phyloP scores from a whole-genome alignment of 2,797 vertebrate species.

The Argyrosomus regius region DNA sequence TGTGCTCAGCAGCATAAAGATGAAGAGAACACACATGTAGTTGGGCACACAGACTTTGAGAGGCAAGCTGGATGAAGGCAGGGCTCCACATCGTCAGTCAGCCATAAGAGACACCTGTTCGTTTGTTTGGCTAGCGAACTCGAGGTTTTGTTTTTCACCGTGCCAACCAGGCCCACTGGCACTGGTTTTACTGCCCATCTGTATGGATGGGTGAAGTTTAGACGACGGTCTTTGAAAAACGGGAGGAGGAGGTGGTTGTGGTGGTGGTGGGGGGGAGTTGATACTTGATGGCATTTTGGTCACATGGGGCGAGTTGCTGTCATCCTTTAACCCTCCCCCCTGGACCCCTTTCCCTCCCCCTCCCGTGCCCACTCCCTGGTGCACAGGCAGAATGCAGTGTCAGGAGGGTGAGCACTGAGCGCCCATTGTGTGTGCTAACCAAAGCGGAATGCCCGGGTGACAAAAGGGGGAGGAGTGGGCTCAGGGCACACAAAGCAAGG shows the following conservation, averaged over 20 bases:
- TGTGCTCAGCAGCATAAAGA: slow-evolving; percentile 68
- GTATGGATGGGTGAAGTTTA: slow-evolving; percentile 69
- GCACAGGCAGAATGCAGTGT: slow-evolving; percentile 89
- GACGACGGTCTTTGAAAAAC: slow-evolving; percentile 58
- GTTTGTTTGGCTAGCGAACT: slow-evolving; percentile 72
- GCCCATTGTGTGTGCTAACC: slow-evolving; percentile 98
- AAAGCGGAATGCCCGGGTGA: slow-evolving; percentile 99
- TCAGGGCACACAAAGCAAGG: slow-evolving; percentile 90
- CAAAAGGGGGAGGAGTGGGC: slow-evolving; percentile 95
- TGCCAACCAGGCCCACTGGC: slow-evolving; percentile 76
- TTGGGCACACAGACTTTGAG: slow-evolving; percentile 51
- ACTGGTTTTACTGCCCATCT: slow-evolving; percentile 81
- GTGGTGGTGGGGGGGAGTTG: slow-evolving; percentile 21
- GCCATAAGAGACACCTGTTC: slow-evolving; percentile 83
- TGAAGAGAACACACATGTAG: slow-evolving; percentile 80
- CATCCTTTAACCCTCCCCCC: slow-evolving; percentile 76
- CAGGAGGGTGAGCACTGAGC: slow-evolving; percentile 92
- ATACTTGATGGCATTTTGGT: slow-evolving; percentile 86
- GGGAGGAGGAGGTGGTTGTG: neutral
- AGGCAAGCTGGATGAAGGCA: slow-evolving; percentile 44
- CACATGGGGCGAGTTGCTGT: slow-evolving; percentile 85
- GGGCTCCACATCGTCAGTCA: slow-evolving; percentile 64
- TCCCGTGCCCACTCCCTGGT: slow-evolving; percentile 79
- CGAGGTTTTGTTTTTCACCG: slow-evolving; percentile 69
- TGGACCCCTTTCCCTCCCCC: slow-evolving; percentile 59